Evolutionary conservation across 2,113 vertebrate species (phyloP).

Genomic region (Tretioscincus oriximinensis): DNA sequence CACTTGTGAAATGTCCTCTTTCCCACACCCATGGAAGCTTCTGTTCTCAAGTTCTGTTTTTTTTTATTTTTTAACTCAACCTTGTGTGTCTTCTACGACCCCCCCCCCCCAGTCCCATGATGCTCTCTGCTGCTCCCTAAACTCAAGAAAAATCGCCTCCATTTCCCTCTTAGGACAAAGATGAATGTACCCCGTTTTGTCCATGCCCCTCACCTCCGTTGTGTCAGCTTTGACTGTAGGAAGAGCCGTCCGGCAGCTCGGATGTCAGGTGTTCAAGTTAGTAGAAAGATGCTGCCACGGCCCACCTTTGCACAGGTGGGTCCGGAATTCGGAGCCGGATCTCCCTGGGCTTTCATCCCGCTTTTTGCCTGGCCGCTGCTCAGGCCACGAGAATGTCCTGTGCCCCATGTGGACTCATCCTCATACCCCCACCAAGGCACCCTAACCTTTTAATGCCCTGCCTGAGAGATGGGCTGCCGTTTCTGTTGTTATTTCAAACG

Average conservation of each 20-base stretch:
- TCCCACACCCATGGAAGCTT: too few species aligned
- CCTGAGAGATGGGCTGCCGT: background rate
- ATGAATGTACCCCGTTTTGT: background rate
- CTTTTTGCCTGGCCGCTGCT: accelerated
- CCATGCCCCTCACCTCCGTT: too few species aligned
- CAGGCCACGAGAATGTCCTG: background rate
- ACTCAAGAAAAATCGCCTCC: too few species aligned
- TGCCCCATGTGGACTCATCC: background rate
- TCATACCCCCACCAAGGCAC: background rate
- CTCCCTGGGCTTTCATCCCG: too few species aligned
- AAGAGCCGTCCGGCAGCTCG: too few species aligned
- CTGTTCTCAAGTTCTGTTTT: too few species aligned
- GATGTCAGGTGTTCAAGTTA: accelerated
- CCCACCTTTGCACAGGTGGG: background rate
- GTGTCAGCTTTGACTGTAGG: accelerated
- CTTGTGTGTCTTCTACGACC: too few species aligned
- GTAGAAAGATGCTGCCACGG: background rate
- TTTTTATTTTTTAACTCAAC: too few species aligned
- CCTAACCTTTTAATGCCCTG: background rate
- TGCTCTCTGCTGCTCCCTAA: too few species aligned
- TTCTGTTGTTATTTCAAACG: background rate
- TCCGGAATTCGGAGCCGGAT: background rate
- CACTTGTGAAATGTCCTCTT: too few species aligned
- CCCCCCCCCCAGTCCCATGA: too few species aligned
- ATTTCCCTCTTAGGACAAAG: too few species aligned